phyloP scores from a whole-genome alignment of 2,797 vertebrate species.

The Mus minutoides region DNA sequence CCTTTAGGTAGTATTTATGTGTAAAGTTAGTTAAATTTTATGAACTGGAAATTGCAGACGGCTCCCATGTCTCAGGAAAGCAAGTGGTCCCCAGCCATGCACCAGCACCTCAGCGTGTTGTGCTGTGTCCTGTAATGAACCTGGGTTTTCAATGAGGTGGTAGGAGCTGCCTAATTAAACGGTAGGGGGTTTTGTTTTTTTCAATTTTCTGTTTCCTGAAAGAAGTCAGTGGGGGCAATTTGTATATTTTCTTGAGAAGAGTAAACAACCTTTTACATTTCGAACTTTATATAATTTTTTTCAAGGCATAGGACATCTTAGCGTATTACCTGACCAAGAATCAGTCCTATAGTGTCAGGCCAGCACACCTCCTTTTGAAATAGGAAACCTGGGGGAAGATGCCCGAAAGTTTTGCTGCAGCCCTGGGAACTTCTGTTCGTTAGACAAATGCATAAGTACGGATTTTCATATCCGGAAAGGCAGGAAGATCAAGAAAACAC shows the following conservation, averaged over 20 bases:
- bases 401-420: not conserved
- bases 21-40: constrained; percentile 59
- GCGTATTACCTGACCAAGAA: not conserved
- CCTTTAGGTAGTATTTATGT: constrained; percentile 50
- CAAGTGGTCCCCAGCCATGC: not conserved
- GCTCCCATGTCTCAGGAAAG: constrained; percentile 15
- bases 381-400: not conserved
- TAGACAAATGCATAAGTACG: not conserved
- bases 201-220: constrained; percentile 53
- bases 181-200: not conserved
- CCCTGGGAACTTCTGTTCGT: not conserved
- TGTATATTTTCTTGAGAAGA: constrained; percentile 24
- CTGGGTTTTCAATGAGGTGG: not conserved
- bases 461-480: not conserved
- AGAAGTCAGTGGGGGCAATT: not conserved
- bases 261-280: constrained; percentile 36
- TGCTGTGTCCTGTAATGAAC: not conserved
- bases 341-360: not conserved
- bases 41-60: constrained; percentile 55
- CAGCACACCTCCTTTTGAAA: not conserved
- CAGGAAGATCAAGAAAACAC: constrained; percentile 1
- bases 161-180: not conserved
- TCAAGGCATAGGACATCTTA: constrained; percentile 13
- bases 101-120: not conserved
- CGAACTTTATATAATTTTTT: constrained; percentile 57